Evolutionary conservation across 2,888 invertebrate species (phyloP).

Genomic region (Globia sparganii): DNA sequence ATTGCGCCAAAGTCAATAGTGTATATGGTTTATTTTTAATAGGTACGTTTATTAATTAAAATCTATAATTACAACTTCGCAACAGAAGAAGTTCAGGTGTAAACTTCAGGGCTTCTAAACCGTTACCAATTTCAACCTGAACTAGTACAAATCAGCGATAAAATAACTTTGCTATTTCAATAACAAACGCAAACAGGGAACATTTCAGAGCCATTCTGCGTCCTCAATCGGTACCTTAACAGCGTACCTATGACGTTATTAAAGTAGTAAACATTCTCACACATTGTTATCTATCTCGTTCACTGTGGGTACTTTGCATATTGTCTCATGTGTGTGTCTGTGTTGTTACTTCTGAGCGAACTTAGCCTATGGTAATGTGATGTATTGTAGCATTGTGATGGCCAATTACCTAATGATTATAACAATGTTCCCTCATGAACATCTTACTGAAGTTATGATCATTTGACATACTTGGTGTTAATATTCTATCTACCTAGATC

Average conservation of each 20-base stretch:
- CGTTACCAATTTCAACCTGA: constrained; percentile 1
- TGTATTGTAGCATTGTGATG: not conserved
- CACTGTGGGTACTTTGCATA: constrained; percentile 4
- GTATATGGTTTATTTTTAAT: not conserved
- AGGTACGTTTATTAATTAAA: not conserved
- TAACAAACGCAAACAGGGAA: constrained; percentile 21
- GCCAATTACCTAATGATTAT: not conserved
- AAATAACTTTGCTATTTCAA: constrained; percentile 34
- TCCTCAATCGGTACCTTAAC: constrained; percentile 34
- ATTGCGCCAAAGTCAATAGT: not conserved
- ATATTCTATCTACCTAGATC: not conserved
- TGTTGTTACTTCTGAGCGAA: not conserved
- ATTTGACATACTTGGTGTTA: not conserved
- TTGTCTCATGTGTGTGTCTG: not conserved
- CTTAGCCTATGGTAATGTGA: not conserved
- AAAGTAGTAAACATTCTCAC: constrained; percentile 48
- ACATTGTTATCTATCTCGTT: constrained; percentile 31
- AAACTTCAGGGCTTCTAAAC: constrained; percentile 9
- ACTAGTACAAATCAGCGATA: constrained; percentile 19
- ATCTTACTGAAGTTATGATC: not conserved
- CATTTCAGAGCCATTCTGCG: constrained; percentile 30
- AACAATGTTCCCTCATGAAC: not conserved
- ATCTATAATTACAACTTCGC: not conserved
- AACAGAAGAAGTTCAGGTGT: not conserved
- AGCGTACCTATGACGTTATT: constrained; percentile 35